phyloP scores from a whole-genome alignment of 2,113 vertebrate species.

The Litocranius walleri region DNA sequence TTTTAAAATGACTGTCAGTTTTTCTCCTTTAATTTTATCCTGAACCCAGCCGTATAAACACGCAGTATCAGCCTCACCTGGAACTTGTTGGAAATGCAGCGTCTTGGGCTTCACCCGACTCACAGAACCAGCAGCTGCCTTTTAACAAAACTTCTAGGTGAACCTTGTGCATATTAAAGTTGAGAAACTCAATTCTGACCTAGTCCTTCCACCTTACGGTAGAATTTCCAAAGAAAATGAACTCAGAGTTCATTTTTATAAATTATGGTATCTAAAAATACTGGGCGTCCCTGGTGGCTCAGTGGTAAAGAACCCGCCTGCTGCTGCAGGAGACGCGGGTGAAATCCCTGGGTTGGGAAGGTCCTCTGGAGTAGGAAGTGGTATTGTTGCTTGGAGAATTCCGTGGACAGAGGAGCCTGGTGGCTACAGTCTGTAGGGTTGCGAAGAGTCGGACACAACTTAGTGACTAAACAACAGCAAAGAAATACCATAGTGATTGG shows the following conservation, averaged over 20 bases:
- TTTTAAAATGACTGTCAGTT: slow-evolving; percentile 21
- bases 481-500: not conserved
- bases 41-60: not conserved
- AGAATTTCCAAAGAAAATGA: not conserved
- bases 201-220: not conserved
- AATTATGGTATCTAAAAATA: not conserved
- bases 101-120: not conserved
- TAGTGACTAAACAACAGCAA: not conserved
- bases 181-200: not conserved
- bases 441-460: not conserved
- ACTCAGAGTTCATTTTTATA: not conserved
- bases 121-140: not conserved
- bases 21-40: not conserved
- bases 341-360: not conserved
- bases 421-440: not conserved
- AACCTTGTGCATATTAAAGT: not conserved
- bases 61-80: no score
- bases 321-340: not conserved
- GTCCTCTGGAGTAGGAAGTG: not conserved
- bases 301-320: not conserved
- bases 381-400: not conserved
- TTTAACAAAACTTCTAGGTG: not conserved
- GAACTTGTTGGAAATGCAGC: not conserved
- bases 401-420: not conserved
- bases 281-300: not conserved